A percentile compares a stretch with the other conserved stretches of the same genome.
Conservation (phyloP, 2,888 invertebrate species). For the Helleia helle region DNA sequence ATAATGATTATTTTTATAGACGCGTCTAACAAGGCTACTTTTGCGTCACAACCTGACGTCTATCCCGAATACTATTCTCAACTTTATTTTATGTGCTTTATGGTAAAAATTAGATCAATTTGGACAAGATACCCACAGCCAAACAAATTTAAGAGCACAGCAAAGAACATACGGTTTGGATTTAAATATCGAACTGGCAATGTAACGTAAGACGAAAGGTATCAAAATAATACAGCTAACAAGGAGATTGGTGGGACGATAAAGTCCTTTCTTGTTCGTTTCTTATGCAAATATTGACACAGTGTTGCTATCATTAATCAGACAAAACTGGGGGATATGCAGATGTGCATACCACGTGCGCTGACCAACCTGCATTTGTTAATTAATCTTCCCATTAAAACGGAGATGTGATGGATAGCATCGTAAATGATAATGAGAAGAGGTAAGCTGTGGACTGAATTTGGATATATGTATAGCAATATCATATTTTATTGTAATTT, state of each 20-base stretch:
- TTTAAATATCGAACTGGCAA: slow-evolving; percentile 6
- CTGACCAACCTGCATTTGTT: slow-evolving; percentile 12
- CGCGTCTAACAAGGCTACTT: slow-evolving; percentile 42
- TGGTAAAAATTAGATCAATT: slow-evolving; percentile 18
- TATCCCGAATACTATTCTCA: slow-evolving; percentile 22
- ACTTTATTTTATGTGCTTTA: slow-evolving; percentile 24
- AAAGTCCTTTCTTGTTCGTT: slow-evolving; percentile 59
- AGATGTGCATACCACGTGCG: slow-evolving; percentile 26
- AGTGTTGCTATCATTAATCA: slow-evolving; percentile 68
- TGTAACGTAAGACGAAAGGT: slow-evolving; percentile 43
- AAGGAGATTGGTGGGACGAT: slow-evolving; percentile 54
- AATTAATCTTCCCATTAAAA: slow-evolving; percentile 7
- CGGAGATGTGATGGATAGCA: no score
- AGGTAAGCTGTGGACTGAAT: no score
- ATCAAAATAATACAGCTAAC: slow-evolving; percentile 48
- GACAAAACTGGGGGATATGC: slow-evolving; percentile 39
- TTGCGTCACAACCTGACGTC: slow-evolving; percentile 27
- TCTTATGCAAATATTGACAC: slow-evolving; percentile 73
- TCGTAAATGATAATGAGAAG: no score
- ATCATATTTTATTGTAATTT: no score
- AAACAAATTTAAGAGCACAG: neutral
- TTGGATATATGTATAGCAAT: no score
- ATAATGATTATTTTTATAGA: slow-evolving; percentile 73
- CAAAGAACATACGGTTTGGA: slow-evolving; percentile 19
- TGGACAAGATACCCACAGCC: neutral